Base-by-base conservation (phyloP, 2,888 invertebrate genomes). In the Entomobrya proxima region DNA sequence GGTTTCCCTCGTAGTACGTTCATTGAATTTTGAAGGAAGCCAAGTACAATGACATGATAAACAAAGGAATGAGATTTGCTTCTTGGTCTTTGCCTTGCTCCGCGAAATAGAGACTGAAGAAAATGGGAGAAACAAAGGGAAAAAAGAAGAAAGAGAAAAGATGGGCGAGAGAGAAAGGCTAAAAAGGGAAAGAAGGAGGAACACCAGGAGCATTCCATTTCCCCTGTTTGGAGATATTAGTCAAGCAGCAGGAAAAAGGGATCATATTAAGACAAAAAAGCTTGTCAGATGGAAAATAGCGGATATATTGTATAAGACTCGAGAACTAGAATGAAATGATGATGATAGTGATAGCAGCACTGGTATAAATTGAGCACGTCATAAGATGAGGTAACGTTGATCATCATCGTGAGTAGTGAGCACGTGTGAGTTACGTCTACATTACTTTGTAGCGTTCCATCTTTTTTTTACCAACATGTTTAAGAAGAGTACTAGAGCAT, bases 11-110 rank as follows among this genome's bases (percentile, higher is more conserved):
- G 44, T n/a, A n/a, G n/a, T 69, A 40, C 44, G 7, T 35, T 44
- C 44, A 44, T 44, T 27, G 44, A 69, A 69, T 69, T 40, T 27
- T 44, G 15, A 47, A 40, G 69, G 6, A 35, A 11, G 35, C 4
- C 3, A 7, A 24, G 40, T 69, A 69, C 40, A 27, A 27, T 47
- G 64, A 24, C 50, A 61, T 24, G 35, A 35, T 75, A 32, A 75
- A 55, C 18, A 74, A 44, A 52, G 11, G 77, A 75, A 52, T 75
- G 75, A 52, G 75, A 75, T 69, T 69, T 40, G 27, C 69, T 24
- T 44, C n/a, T 24, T 24, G 44, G 69, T 27, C 27, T 24, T 64
- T 44, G 27, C 44, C 11, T 69, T 69, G 67, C 15, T 47, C 15
- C 27, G 24, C 44, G 18, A 64, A 52, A n/a, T n/a, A 27, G 61